Evolutionary conservation across 2,888 invertebrate species (phyloP).

Genomic region (Coenonympha glycerion): DNA sequence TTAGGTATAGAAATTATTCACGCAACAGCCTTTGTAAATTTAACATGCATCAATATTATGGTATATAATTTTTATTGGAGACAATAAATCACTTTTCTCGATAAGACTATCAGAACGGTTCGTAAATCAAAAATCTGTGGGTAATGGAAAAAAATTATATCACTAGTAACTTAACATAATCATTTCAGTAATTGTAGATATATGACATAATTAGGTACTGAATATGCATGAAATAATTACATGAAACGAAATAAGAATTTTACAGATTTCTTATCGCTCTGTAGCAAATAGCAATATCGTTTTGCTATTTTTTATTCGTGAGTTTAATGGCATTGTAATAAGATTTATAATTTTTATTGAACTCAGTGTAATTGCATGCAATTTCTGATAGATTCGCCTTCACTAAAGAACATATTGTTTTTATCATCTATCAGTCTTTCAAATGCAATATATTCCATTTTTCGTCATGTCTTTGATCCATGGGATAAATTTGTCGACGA

Average conservation of each 20-base stretch:
- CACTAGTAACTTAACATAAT: not conserved
- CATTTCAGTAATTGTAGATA: not conserved
- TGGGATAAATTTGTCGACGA: conserved; percentile 67
- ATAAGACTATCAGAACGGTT: not conserved
- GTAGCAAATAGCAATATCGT: not conserved
- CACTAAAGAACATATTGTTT: not conserved
- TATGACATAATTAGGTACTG: too few species aligned
- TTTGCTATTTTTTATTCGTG: not conserved
- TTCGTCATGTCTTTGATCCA: conserved; percentile 70
- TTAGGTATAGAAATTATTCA: conserved; percentile 57
- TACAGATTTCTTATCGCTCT: not conserved
- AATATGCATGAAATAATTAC: not conserved
- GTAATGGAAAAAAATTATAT: not conserved
- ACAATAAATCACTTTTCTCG: conserved; percentile 21
- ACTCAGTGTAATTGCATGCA: not conserved
- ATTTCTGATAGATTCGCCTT: not conserved
- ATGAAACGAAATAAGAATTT: not conserved
- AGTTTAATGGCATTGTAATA: not conserved
- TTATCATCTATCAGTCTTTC: conserved; percentile 16
- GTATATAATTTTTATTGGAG: conserved; percentile 37
- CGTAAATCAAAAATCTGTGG: conserved; percentile 11
- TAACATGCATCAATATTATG: conserved; percentile 31
- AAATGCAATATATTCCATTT: conserved; percentile 61
- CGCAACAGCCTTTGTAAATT: conserved; percentile 57
- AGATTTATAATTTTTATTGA: not conserved